Conservation (phyloP, 2,113 vertebrate genomes). For the Paedocypris sp. region DNA sequence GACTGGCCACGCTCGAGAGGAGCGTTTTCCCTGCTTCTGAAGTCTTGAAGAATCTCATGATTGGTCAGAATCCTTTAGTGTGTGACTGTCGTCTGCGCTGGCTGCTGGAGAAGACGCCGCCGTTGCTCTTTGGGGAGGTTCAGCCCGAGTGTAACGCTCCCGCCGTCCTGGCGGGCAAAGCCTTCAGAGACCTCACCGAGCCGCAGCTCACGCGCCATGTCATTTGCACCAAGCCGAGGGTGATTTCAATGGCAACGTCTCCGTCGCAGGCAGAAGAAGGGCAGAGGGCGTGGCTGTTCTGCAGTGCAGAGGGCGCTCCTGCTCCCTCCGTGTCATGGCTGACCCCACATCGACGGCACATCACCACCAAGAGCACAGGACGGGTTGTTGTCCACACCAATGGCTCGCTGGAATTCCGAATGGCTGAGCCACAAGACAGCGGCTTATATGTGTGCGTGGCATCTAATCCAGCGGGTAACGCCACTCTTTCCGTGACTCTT, state of each 20-base stretch:
- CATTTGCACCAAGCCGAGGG: constrained; percentile 83
- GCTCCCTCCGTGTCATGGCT: constrained; percentile 84
- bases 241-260: constrained; percentile 82
- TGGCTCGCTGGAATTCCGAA: constrained; percentile 88
- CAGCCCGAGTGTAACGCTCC: constrained; percentile 85
- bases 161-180: constrained; percentile 75
- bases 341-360: constrained; percentile 82
- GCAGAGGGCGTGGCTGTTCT: constrained; percentile 82
- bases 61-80: constrained; percentile 86
- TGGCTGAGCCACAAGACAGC: constrained; percentile 90
- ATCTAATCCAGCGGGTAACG: constrained; percentile 88
- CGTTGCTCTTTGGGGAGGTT: constrained; percentile 77
- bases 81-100: constrained; percentile 93
- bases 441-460: constrained; percentile 91
- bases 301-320: constrained; percentile 83
- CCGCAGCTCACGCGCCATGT: constrained; percentile 83
- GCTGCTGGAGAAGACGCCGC: constrained; percentile 82
- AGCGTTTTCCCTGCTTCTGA: constrained; percentile 77
- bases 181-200: constrained; percentile 82
- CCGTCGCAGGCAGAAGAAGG: constrained; percentile 84
- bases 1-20: constrained; percentile 82
- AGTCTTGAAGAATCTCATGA: constrained; percentile 78
- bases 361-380: constrained; percentile 86
- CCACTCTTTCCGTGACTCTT: constrained; percentile 82
- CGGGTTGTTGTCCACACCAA: constrained; percentile 85